Conservation (phyloP, 1,140 invertebrate genomes). For the Anthonomus grandis region DNA sequence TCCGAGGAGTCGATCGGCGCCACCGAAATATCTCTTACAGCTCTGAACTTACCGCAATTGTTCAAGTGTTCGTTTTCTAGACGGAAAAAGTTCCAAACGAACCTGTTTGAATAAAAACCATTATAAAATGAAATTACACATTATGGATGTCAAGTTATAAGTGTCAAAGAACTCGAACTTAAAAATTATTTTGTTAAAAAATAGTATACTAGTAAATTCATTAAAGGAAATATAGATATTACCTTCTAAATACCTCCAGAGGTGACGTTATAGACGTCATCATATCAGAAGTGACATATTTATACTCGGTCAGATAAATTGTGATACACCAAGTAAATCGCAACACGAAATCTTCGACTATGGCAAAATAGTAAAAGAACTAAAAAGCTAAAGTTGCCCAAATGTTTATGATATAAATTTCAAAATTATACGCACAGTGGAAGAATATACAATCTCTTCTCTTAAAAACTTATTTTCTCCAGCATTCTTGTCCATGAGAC, state of each 20-base stretch:
- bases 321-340: conserved; percentile 80
- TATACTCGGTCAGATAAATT: conserved; percentile 73
- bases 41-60: conserved; percentile 91
- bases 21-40: conserved; percentile 86
- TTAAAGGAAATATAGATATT: not conserved
- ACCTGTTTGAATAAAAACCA: too few species aligned
- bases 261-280: conserved; percentile 75
- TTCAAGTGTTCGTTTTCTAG: conserved; percentile 93
- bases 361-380: conserved; percentile 96
- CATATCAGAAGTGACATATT: conserved; percentile 67
- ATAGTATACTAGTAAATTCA: not conserved
- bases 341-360: conserved; percentile 78
- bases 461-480: conserved; percentile 77
- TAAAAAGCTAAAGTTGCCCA: conserved; percentile 48
- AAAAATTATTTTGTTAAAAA: too few species aligned
- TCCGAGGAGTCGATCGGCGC: conserved; percentile 77
- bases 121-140: not conserved
- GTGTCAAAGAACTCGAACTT: not conserved
- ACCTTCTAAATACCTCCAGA: conserved; percentile 75
- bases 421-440: conserved; percentile 53
- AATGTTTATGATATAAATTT: not conserved
- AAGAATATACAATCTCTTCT: conserved; percentile 76
- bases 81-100: conserved; percentile 92
- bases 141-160: conserved; percentile 34
- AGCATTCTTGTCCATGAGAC: conserved; percentile 84